phyloP scores from a whole-genome alignment of 2,797 vertebrate genomes.

The Enteromius mattozi region DNA sequence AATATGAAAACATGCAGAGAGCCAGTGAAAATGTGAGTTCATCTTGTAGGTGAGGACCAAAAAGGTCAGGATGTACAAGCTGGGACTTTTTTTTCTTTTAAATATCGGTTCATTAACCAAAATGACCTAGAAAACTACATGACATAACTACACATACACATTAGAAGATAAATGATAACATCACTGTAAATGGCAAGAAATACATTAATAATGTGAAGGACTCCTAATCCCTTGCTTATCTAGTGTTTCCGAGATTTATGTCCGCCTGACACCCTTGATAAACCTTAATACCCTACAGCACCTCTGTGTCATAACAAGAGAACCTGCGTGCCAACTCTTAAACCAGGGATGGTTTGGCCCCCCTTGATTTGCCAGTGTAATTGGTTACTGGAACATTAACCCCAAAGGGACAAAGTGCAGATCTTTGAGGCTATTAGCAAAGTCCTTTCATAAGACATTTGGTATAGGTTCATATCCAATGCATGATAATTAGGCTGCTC shows the following conservation, averaged over 20 bases:
- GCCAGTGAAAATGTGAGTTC: not conserved
- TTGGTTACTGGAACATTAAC: constrained; percentile 26
- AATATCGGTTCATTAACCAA: not conserved
- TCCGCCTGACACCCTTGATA: not conserved
- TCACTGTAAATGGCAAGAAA: not conserved
- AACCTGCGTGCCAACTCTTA: not conserved
- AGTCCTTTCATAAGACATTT: not conserved
- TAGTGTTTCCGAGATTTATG: constrained; percentile 3
- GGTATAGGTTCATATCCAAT: constrained; percentile 31
- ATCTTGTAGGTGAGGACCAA: not conserved
- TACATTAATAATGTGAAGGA: not conserved
- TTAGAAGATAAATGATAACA: not conserved
- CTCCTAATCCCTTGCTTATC: not conserved
- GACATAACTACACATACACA: not conserved
- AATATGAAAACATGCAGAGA: not conserved
- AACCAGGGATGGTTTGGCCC: not conserved
- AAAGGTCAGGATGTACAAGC: not conserved
- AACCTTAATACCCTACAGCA: not conserved
- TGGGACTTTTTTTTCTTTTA: not conserved
- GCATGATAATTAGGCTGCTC: not conserved
- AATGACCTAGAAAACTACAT: not conserved
- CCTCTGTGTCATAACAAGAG: not conserved
- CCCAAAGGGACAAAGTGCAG: not conserved
- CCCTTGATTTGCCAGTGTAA: not conserved
- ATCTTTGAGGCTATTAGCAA: constrained; percentile 2